These are phyloP conservation scores for Zaprionus nigranus DNA, from an alignment of 1,140 invertebrate genomes.

Conservation along the genomic window DNA sequence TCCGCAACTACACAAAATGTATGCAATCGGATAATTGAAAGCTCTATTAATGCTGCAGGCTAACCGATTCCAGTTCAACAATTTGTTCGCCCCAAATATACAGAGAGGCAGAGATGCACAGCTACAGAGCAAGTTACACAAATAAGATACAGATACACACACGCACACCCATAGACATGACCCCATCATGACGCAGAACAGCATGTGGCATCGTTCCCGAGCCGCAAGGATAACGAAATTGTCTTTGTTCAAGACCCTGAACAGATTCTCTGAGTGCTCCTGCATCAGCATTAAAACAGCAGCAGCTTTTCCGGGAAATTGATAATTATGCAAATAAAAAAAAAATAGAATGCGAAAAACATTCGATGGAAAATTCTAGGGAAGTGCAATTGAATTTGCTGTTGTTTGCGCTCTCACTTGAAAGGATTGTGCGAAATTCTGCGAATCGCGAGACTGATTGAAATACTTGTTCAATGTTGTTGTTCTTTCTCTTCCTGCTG, in stretches of 20 bases:
- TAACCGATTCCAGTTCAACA: conserved; percentile 21
- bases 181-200: conserved; percentile 6
- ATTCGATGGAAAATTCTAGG: neutral
- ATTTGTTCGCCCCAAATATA: neutral
- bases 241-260: conserved; percentile 9
- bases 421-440: neutral
- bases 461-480: neutral
- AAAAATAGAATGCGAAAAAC: neutral
- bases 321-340: neutral
- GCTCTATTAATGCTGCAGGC: conserved; percentile 24
- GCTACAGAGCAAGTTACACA: neutral
- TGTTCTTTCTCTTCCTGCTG: no score
- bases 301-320: conserved; percentile 4
- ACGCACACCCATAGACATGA: neutral
- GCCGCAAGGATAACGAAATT: conserved; percentile 24
- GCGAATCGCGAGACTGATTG: neutral
- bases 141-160: neutral
- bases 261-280: neutral
- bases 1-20: neutral
- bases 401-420: neutral
- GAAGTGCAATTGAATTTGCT: neutral
- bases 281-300: neutral
- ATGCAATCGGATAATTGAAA: conserved; percentile 36
- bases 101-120: neutral
- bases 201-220: conserved; percentile 18